Percentiles rank a stretch among this genome's conserved stretches.
Evolutionary conservation across 2,888 invertebrate species (phyloP).

Genomic region (Drosophila eohydei): DNA sequence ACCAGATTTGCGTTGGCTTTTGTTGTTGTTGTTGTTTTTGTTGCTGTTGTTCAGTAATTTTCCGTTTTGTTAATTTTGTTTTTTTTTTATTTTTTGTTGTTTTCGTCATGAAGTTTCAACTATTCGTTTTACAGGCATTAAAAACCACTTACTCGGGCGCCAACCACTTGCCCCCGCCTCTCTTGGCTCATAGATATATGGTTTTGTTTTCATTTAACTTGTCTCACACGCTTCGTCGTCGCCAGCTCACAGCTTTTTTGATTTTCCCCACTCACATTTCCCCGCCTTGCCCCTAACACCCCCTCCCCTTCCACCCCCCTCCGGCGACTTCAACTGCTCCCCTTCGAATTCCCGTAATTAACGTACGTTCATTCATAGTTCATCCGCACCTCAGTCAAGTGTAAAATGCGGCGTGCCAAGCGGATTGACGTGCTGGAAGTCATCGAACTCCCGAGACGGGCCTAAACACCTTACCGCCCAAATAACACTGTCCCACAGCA

Average conservation of each 20-base stretch:
- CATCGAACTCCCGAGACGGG: slow-evolving; percentile 52
- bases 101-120: slow-evolving; percentile 7
- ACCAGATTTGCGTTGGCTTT: slow-evolving; percentile 30
- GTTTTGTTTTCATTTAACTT: slow-evolving; percentile 64
- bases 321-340: neutral
- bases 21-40: slow-evolving; percentile 32
- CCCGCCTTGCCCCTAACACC: slow-evolving; percentile 3
- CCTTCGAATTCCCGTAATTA: slow-evolving; percentile 15
- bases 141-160: slow-evolving; percentile 33
- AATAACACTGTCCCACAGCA: neutral
- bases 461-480: neutral
- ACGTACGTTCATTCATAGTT: slow-evolving; percentile 19
- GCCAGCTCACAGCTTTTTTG: slow-evolving; percentile 12
- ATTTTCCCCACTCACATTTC: neutral
- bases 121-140: slow-evolving; percentile 39
- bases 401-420: slow-evolving; percentile 55
- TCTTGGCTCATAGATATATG: slow-evolving; percentile 47
- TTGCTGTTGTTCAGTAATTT: slow-evolving; percentile 59
- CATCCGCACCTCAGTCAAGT: slow-evolving; percentile 49
- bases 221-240: slow-evolving; percentile 33
- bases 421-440: slow-evolving; percentile 51
- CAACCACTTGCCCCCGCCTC: neutral
- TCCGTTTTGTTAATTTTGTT: slow-evolving; percentile 45
- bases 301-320: neutral
- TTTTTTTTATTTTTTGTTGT: slow-evolving; percentile 8